Evolutionary conservation across 2,113 vertebrate genomes (phyloP).

Genomic region (Noturus placidus): DNA sequence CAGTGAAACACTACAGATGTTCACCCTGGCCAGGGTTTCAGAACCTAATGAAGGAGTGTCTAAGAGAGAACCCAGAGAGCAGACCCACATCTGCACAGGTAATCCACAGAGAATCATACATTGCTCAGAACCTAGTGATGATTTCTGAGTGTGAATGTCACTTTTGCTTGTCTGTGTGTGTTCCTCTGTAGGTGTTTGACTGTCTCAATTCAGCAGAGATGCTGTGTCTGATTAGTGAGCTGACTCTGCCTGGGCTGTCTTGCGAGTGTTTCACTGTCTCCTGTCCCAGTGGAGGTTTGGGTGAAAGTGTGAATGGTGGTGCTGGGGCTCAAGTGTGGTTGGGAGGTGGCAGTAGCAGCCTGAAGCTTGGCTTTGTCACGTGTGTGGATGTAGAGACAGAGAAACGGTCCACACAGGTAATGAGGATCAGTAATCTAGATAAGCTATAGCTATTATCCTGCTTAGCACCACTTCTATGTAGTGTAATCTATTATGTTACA

Average conservation of each 20-base stretch:
- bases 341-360: constrained; percentile 82
- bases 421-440: neutral
- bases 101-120: constrained; percentile 25
- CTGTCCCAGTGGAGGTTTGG: constrained; percentile 54
- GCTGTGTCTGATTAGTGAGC: constrained; percentile 82
- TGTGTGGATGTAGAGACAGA: constrained; percentile 79
- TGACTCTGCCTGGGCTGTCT: constrained; percentile 68
- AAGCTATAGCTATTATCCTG: neutral
- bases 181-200: constrained; percentile 79
- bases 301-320: neutral
- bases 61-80: constrained; percentile 87
- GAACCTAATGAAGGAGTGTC: constrained; percentile 86
- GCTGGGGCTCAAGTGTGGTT: constrained; percentile 75
- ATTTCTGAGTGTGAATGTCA: neutral
- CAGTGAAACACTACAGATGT: constrained; percentile 88
- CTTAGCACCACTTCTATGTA: neutral
- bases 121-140: neutral
- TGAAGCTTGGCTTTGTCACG: constrained; percentile 75
- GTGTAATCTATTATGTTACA: neutral
- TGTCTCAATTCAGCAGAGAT: constrained; percentile 86
- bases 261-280: constrained; percentile 80
- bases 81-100: constrained; percentile 91
- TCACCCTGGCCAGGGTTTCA: constrained; percentile 87
- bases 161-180: neutral
- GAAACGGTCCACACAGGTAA: constrained; percentile 77